Evolutionary conservation across 2,113 vertebrate genomes (phyloP).

Genomic region (Antigone vipio): DNA sequence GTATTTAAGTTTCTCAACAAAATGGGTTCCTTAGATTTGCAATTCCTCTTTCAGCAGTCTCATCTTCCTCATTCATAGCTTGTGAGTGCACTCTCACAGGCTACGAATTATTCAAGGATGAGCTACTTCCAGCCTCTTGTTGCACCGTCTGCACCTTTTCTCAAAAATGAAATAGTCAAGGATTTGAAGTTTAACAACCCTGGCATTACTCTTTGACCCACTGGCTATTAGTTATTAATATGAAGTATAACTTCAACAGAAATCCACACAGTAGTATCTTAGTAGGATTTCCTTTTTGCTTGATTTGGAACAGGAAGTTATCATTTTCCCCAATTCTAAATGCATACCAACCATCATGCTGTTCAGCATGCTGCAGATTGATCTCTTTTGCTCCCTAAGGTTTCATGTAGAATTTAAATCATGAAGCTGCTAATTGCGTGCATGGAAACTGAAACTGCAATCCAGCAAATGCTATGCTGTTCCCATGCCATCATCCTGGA

Average conservation of each 20-base stretch:
- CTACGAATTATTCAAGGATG: not conserved
- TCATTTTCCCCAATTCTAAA: not conserved
- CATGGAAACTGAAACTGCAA: not conserved
- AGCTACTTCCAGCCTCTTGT: not conserved
- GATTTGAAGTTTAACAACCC: not conserved
- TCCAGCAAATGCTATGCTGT: not conserved
- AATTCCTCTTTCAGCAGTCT: not conserved
- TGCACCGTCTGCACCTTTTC: not conserved
- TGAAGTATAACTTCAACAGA: not conserved
- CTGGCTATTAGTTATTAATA: not conserved
- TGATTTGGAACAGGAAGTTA: slow-evolving; percentile 10
- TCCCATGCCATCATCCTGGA: not conserved
- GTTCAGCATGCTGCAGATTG: not conserved
- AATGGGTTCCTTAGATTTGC: not conserved
- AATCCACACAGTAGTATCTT: not conserved
- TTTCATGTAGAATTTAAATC: not conserved
- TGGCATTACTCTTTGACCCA: not conserved
- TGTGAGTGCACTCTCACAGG: not conserved
- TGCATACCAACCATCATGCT: not conserved
- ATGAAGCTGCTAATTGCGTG: not conserved
- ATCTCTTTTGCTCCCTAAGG: not conserved
- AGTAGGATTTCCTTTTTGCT: not conserved
- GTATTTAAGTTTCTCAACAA: not conserved
- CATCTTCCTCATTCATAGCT: not conserved
- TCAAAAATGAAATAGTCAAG: not conserved